Conservation (phyloP, 2,888 invertebrate species). For the Brenthis ino region DNA sequence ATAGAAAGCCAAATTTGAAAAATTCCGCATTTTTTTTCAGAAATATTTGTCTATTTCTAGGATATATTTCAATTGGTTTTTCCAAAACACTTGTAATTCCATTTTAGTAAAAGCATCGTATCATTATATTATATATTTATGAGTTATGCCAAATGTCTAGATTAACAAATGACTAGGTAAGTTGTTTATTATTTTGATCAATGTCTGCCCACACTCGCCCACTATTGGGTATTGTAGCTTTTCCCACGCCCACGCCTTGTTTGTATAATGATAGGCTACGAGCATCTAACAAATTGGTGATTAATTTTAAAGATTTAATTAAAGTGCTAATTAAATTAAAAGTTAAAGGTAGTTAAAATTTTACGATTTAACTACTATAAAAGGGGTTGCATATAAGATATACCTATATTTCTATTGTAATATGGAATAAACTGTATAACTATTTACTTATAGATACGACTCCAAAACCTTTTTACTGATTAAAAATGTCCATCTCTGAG, state of each 20-base stretch:
- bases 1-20: too few relatives aligned
- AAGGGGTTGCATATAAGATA: too few relatives aligned
- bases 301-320: neutral
- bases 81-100: conserved; percentile 15
- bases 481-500: too few relatives aligned
- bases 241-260: conserved; percentile 36
- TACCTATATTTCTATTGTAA: too few relatives aligned
- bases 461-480: too few relatives aligned
- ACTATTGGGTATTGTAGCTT: conserved; percentile 31
- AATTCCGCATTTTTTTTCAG: too few relatives aligned
- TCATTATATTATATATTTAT: conserved; percentile 10
- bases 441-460: too few relatives aligned
- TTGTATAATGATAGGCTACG: conserved; percentile 6
- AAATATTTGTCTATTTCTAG: too few relatives aligned
- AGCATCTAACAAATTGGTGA: neutral
- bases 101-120: conserved; percentile 10
- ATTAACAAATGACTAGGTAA: conserved; percentile 19
- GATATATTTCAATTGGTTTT: neutral
- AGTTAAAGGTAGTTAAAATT: too few relatives aligned
- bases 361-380: too few relatives aligned
- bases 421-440: too few relatives aligned
- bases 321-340: too few relatives aligned
- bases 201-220: conserved; percentile 36
- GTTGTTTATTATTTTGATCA: conserved; percentile 32
- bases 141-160: conserved; percentile 10